These are phyloP conservation scores for Tretioscincus oriximinensis DNA, from an alignment of 2,113 vertebrate species.

Conservation along the genomic window DNA sequence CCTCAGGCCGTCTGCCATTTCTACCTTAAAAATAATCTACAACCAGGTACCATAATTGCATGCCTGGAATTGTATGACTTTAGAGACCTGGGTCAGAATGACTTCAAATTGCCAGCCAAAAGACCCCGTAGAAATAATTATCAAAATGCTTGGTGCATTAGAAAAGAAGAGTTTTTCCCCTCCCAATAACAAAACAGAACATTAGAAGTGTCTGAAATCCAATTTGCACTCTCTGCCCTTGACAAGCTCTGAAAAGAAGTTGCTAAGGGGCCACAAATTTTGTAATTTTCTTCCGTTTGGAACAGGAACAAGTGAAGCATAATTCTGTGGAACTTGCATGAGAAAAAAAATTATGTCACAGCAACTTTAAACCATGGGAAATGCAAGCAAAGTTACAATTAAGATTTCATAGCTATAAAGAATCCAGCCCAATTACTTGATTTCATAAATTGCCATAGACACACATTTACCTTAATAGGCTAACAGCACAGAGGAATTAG, in stretches of 20 bases:
- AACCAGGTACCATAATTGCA: not conserved
- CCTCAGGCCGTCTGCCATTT: not conserved
- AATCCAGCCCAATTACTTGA: not conserved
- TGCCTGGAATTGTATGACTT: not conserved
- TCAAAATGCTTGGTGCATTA: not conserved
- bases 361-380: not conserved
- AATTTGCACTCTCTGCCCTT: not conserved
- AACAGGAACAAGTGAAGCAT: not conserved
- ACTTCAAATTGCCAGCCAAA: not conserved
- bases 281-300: not conserved
- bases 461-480: not conserved
- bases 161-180: not conserved
- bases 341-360: not conserved
- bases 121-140: not conserved
- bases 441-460: not conserved
- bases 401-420: not conserved
- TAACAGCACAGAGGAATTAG: not conserved
- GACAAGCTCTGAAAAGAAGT: not conserved
- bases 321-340: not conserved
- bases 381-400: not conserved
- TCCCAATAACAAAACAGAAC: not conserved
- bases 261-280: not conserved
- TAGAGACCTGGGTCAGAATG: not conserved
- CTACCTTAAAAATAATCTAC: not conserved
- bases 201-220: not conserved